Conservation (phyloP, 2,113 vertebrate species). For the Laterallus jamaicensis region DNA sequence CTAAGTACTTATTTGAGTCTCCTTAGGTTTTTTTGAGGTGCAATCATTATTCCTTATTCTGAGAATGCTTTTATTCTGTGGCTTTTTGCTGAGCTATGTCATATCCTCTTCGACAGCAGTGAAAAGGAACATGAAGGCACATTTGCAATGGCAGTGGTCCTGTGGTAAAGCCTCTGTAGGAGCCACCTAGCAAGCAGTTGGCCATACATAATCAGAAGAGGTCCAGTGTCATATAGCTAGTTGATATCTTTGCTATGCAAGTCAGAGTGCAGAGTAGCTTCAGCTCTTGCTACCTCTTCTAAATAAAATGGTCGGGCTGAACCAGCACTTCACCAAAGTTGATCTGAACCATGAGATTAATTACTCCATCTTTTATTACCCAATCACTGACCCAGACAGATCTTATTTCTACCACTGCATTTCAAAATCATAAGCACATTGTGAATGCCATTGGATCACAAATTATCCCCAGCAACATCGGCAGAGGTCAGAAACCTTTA, state of each 20-base stretch:
- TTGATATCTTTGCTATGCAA: not conserved
- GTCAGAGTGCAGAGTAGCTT: not conserved
- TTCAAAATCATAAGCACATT: not conserved
- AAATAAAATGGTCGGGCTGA: not conserved
- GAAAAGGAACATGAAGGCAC: not conserved
- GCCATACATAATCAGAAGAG: not conserved
- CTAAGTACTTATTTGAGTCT: not conserved
- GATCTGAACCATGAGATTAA: not conserved
- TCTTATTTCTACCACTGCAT: not conserved
- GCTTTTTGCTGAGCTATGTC: not conserved
- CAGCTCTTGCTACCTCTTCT: not conserved
- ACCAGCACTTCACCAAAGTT: not conserved
- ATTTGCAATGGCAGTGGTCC: not conserved
- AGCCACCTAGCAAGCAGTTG: not conserved
- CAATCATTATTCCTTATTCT: not conserved
- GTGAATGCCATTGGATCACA: not conserved
- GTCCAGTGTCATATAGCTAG: not conserved
- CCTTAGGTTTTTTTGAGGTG: not conserved
- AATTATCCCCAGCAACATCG: not conserved
- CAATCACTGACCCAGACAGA: not conserved
- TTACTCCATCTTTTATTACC: not conserved
- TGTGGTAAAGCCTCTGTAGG: not conserved
- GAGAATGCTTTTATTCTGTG: not conserved
- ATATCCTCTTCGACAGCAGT: not conserved
- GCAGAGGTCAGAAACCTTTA: not conserved